These are phyloP conservation scores for Actinemys pallida DNA, from an alignment of 2,113 vertebrate species.

Conservation along the genomic window DNA sequence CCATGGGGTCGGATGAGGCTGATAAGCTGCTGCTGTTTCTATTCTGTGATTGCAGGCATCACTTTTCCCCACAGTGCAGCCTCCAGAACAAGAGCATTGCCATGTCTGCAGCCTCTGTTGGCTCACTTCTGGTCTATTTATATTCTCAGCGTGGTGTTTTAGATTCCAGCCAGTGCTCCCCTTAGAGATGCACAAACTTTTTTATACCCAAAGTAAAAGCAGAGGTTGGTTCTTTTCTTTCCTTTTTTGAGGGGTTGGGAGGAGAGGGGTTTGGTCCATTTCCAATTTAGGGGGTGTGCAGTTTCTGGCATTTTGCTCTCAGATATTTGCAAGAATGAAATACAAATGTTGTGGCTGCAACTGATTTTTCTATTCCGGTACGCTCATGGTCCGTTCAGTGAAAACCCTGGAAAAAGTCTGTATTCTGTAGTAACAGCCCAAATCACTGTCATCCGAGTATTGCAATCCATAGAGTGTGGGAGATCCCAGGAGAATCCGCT, in stretches of 20 bases:
- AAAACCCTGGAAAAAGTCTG: not conserved
- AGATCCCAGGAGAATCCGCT: not conserved
- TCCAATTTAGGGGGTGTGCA: not conserved
- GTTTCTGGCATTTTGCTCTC: not conserved
- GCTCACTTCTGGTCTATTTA: not conserved
- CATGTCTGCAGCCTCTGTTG: not conserved
- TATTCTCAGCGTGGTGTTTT: fast-evolving
- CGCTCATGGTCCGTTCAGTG: not conserved
- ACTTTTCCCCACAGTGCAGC: not conserved
- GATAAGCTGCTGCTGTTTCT: not conserved
- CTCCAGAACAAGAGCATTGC: fast-evolving
- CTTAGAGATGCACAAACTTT: not conserved
- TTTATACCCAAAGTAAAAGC: not conserved
- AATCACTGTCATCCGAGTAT: fast-evolving
- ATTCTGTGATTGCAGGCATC: not conserved
- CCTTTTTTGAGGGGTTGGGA: not conserved
- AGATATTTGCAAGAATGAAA: fast-evolving
- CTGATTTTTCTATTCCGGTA: not conserved
- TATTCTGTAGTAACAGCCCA: not conserved
- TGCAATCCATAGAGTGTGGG: not conserved
- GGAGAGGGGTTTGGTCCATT: not conserved
- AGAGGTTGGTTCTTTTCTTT: conserved; percentile 26
- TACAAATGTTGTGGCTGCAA: not conserved
- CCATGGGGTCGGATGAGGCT: not conserved
- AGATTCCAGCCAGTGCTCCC: not conserved